phyloP scores from a whole-genome alignment of 35 echinoderm and acorn worm species.

The Stichopus chloronotus region DNA sequence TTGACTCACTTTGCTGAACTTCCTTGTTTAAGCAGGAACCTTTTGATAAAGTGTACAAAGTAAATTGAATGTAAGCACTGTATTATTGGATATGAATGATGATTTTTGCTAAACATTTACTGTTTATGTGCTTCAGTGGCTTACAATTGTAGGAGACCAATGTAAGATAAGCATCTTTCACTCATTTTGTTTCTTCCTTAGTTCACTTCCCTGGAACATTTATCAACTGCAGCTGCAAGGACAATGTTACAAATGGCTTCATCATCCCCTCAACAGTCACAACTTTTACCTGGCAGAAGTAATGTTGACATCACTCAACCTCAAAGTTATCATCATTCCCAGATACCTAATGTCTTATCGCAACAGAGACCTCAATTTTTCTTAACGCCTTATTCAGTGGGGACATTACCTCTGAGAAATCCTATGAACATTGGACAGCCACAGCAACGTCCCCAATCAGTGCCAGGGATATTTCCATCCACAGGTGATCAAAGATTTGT shows the following conservation, averaged over 20 bases:
- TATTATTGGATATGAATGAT: not conserved
- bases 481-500: not conserved
- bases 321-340: not conserved
- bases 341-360: not conserved
- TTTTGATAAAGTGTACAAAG: not conserved
- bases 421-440: no score
- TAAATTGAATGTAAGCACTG: not conserved
- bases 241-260: not conserved
- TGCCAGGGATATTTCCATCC: not conserved
- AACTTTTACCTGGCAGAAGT: not conserved
- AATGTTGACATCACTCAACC: not conserved
- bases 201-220: not conserved
- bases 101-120: not conserved
- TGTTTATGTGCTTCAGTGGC: not conserved
- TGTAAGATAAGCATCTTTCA: not conserved
- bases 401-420: no score
- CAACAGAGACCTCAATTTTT: no score
- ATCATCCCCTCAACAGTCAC: not conserved
- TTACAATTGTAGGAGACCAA: not conserved
- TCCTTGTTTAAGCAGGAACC: not conserved
- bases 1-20: not conserved
- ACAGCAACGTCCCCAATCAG: not conserved
- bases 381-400: no score
- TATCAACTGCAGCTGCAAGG: not conserved
- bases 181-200: not conserved